Evolutionary conservation across 1,140 invertebrate species (phyloP), one percentile per base, ranked within the genome.

Genomic region (Cheumatopsyche charites): DNA sequence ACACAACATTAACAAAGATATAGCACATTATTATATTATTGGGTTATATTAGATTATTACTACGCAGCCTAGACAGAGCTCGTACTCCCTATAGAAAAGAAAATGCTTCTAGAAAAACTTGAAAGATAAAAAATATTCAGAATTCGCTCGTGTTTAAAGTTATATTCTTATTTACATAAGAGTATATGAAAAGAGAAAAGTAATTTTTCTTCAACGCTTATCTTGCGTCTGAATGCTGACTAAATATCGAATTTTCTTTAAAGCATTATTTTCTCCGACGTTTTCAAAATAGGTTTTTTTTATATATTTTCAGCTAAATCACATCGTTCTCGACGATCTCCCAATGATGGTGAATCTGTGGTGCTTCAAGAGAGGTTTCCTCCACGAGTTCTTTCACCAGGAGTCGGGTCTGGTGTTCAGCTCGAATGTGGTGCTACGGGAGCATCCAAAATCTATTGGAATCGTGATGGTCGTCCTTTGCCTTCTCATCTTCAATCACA

Each of bases 391-490:
- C 49, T 75, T 13, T 42, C 71, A 12, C 55, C 71, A 11, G 74
- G 74, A 21, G 63, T 65, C 1, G 5, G 1, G 0, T 25, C 45
- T 4, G 26, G 42, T n/a, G 45, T 73, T 2, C 36, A 62, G 23
- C 47, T 75, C 11, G 61, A 68, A 43, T 75, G 74, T 55, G 58
- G 15, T 23, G 74, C 74, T 0, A 66, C 67, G 9, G 71, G 68
- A 19, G 71, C 71, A 13, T 12, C 68, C 0, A 58, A 62, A 21
- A 58, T 75, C 2, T 4, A 55, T 9, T 75, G 74, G 74, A 66
- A 62, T 36, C 41, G 74, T 3, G 74, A 75, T 62, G 71, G 71
- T 1, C 11, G 26, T 36, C 36, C 62, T 1, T 42, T 73, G 19
- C 71, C 71, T 6, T 52, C 62, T 13, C 43, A 61, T 71, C 43